Evolutionary conservation across 2,797 vertebrate species (phyloP).

Genomic region (Crocodylus rhombifer): DNA sequence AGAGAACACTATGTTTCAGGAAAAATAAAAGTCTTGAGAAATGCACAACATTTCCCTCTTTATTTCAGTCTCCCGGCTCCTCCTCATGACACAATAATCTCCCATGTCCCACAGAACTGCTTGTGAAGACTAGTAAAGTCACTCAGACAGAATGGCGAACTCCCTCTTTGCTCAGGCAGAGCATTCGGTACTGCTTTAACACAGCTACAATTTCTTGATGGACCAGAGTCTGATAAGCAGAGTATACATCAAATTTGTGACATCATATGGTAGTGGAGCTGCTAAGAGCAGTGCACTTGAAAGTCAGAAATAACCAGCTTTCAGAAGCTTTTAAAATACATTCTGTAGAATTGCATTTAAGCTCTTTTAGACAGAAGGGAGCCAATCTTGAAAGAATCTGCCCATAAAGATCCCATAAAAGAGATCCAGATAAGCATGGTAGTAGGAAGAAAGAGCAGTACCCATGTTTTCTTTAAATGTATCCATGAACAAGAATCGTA

Average conservation of each 20-base stretch:
- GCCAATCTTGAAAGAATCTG: neutral
- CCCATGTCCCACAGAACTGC: neutral
- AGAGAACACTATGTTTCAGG: neutral
- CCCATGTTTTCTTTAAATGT: neutral
- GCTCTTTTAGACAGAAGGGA: neutral
- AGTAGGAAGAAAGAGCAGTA: neutral
- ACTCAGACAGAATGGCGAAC: neutral
- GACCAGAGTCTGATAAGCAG: conserved; percentile 25
- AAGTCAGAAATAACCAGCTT: conserved; percentile 18
- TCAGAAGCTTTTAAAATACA: neutral
- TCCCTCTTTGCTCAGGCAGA: neutral
- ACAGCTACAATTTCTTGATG: conserved; percentile 29
- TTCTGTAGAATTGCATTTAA: conserved; percentile 32
- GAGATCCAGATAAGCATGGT: neutral
- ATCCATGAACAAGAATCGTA: neutral
- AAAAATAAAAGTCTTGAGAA: conserved; percentile 8
- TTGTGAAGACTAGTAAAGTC: neutral
- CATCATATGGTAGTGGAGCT: neutral
- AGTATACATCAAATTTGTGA: neutral
- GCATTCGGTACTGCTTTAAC: conserved; percentile 35
- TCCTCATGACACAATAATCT: neutral
- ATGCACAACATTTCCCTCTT: neutral
- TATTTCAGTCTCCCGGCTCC: neutral
- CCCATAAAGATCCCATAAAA: neutral
- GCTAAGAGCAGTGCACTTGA: neutral